These are phyloP conservation scores for Dasyornis broadbenti DNA, from an alignment of 2,113 vertebrate genomes.

Conservation along the genomic window DNA sequence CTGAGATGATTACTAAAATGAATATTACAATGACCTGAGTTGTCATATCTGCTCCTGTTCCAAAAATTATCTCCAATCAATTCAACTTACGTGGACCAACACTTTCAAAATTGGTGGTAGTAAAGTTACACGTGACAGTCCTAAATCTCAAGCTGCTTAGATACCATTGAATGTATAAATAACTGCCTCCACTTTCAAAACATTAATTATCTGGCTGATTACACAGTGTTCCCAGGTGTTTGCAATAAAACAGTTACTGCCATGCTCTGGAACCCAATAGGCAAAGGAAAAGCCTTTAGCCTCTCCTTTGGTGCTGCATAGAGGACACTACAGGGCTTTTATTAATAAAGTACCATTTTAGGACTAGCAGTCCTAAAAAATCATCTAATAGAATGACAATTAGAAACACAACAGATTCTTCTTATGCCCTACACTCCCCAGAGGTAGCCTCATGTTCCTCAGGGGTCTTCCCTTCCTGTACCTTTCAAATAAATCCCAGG, in stretches of 20 bases:
- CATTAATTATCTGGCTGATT: background rate
- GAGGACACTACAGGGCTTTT: background rate
- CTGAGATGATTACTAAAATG: background rate
- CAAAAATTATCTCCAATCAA: background rate
- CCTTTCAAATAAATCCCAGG: background rate
- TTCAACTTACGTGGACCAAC: background rate
- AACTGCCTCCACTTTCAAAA: background rate
- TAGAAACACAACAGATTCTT: background rate
- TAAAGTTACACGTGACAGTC: background rate
- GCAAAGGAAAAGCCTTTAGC: background rate
- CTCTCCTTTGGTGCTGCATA: background rate
- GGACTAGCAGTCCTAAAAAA: background rate
- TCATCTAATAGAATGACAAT: background rate
- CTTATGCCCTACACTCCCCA: background rate
- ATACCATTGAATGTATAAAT: background rate
- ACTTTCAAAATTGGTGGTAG: background rate
- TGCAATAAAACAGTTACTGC: background rate
- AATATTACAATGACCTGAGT: background rate
- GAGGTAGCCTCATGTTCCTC: background rate
- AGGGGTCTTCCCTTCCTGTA: background rate
- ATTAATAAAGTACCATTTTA: background rate
- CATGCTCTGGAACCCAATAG: background rate
- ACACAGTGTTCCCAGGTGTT: background rate
- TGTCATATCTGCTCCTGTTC: background rate
- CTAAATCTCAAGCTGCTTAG: background rate